These are phyloP conservation scores for Gerris lacustris DNA, from an alignment of 2,888 invertebrate species.

Conservation along the genomic window DNA sequence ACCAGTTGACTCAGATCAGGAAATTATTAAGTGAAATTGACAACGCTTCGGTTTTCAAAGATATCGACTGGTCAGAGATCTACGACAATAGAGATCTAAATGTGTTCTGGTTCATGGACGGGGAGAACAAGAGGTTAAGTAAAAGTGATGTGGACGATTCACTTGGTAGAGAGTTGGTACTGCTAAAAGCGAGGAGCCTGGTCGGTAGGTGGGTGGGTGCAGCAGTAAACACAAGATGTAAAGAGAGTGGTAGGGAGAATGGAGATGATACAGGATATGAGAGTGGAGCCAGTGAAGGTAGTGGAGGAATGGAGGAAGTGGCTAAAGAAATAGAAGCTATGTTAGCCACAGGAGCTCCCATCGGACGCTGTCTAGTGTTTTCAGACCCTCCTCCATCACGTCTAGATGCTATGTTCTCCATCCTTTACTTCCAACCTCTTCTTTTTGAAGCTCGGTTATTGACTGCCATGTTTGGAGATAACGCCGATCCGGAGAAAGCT, in stretches of 20 bases:
- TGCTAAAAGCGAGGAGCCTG: slow-evolving; percentile 23
- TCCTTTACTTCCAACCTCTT: slow-evolving; percentile 24
- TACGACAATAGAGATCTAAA: slow-evolving; percentile 68
- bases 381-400: slow-evolving; percentile 22
- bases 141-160: slow-evolving; percentile 27
- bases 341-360: slow-evolving; percentile 19
- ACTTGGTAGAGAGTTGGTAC: slow-evolving; percentile 23
- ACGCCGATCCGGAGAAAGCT: slow-evolving; percentile 20
- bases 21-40: slow-evolving; percentile 46
- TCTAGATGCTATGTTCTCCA: slow-evolving; percentile 21
- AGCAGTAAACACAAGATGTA: slow-evolving; percentile 20
- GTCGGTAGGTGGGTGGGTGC: slow-evolving; percentile 21
- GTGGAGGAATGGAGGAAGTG: slow-evolving; percentile 16
- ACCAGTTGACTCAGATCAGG: slow-evolving; percentile 37
- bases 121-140: slow-evolving; percentile 35
- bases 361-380: slow-evolving; percentile 17
- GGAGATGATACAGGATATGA: slow-evolving; percentile 10
- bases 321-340: slow-evolving; percentile 20
- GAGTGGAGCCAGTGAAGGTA: slow-evolving; percentile 15
- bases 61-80: slow-evolving; percentile 41
- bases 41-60: slow-evolving; percentile 47
- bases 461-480: slow-evolving; percentile 18
- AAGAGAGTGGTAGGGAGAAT: slow-evolving; percentile 14
- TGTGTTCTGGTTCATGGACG: slow-evolving; percentile 59
- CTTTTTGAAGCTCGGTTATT: slow-evolving; percentile 21